Conservation (phyloP, 2,113 vertebrate genomes). For the human region GRCh38 chr15:81744001-81744500, state of each 20-base stretch:
- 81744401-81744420: not conserved
- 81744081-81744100: not conserved
- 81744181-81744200: not conserved
- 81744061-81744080: no score
- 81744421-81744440: no score
- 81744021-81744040: not conserved
- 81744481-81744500: not conserved
- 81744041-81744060: fast-evolving
- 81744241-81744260: not conserved
- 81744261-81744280: not conserved
- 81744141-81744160: not conserved
- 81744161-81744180: not conserved
- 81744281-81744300: no score
- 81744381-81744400: not conserved
- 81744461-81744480: no score
- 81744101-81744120: not conserved
- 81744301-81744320: not conserved
- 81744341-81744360: not conserved
- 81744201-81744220: not conserved
- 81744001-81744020: not conserved
- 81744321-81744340: not conserved
- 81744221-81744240: not conserved
- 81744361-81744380: not conserved
- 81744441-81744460: not conserved
- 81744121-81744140: not conserved